Percentiles rank a stretch among this genome's conserved stretches.
Evolutionary conservation across 2,113 vertebrate species (phyloP).

Genomic region (Epinephelus moara): DNA sequence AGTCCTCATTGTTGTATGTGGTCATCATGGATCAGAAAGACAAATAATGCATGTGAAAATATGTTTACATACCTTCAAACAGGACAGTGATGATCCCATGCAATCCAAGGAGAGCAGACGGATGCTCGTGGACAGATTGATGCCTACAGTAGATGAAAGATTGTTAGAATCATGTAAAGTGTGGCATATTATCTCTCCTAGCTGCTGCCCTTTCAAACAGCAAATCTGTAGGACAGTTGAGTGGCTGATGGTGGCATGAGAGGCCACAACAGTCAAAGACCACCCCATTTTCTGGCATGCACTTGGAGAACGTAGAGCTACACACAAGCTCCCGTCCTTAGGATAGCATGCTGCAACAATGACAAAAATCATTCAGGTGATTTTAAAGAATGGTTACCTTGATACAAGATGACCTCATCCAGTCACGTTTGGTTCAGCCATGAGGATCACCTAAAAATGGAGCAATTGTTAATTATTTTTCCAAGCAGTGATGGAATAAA

Average conservation of each 20-base stretch:
- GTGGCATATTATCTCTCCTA: too few species aligned
- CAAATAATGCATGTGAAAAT: fast-evolving
- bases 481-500: too few species aligned
- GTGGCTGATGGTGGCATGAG: constrained; percentile 83
- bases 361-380: too few species aligned
- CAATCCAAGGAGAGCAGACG: not conserved
- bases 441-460: constrained; percentile 15
- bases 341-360: constrained; percentile 61
- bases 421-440: not conserved
- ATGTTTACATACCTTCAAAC: constrained; percentile 16
- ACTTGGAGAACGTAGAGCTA: constrained; percentile 86
- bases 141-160: not conserved
- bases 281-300: constrained; percentile 86
- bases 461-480: too few species aligned
- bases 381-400: constrained; percentile 16
- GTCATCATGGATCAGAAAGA: constrained; percentile 87
- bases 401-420: not conserved
- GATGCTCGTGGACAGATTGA: not conserved
- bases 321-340: constrained; percentile 56
- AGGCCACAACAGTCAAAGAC: constrained; percentile 86
- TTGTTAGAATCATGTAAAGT: not conserved
- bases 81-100: fast-evolving
- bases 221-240: constrained; percentile 85
- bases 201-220: not conserved
- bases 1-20: constrained; percentile 74